Evolutionary conservation across 1,140 invertebrate genomes (phyloP).

Genomic region (Phthorimaea operculella): DNA sequence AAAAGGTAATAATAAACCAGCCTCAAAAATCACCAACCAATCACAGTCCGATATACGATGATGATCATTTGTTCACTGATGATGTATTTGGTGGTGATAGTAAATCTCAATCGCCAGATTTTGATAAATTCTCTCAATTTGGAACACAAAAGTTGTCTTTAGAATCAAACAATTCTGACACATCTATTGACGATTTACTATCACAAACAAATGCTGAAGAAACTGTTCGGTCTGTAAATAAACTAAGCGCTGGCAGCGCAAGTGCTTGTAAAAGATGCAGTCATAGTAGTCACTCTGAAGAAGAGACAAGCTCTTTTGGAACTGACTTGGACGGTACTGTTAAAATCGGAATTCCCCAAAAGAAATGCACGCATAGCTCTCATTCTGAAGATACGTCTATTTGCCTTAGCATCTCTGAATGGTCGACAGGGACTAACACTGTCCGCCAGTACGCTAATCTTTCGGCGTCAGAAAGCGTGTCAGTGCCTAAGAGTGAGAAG

Average conservation of each 20-base stretch:
- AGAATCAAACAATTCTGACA: constrained; percentile 73
- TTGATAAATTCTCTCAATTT: constrained; percentile 58
- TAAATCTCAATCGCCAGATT: constrained; percentile 70
- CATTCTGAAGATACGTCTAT: constrained; percentile 87
- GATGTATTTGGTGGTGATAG: constrained; percentile 73
- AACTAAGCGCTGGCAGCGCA: constrained; percentile 51
- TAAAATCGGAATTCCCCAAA: constrained; percentile 78
- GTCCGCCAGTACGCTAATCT: constrained; percentile 80
- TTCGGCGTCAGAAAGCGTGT: constrained; percentile 72
- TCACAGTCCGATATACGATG: constrained; percentile 72
- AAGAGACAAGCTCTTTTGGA: constrained; percentile 74
- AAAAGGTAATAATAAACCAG: constrained; percentile 69
- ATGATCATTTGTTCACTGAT: constrained; percentile 72
- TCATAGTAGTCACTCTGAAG: constrained; percentile 74
- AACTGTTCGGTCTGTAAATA: constrained; percentile 45
- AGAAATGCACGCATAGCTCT: constrained; percentile 80
- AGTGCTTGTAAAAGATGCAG: constrained; percentile 70
- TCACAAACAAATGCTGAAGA: constrained; percentile 64
- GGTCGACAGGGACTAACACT: constrained; percentile 85
- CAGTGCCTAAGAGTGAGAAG: constrained; percentile 73
- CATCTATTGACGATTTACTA: constrained; percentile 70
- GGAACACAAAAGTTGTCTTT: constrained; percentile 69
- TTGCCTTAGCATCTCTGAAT: constrained; percentile 84
- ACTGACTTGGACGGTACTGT: constrained; percentile 83
- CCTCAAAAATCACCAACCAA: constrained; percentile 70